Evolutionary conservation across 2,888 invertebrate genomes (phyloP).

Genomic region (Melanostoma scalare): DNA sequence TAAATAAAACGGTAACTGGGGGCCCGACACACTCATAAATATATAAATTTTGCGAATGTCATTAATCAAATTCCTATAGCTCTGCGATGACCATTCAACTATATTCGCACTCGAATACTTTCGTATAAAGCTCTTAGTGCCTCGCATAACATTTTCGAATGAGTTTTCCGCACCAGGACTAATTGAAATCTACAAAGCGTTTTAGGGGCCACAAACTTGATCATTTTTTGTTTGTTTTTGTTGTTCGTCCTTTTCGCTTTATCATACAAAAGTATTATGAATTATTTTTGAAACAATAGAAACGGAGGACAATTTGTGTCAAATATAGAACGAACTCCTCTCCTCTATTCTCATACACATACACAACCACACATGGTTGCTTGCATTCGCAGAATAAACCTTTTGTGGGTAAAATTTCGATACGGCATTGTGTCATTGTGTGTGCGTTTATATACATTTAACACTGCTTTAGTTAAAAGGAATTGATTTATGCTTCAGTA

Average conservation of each 20-base stretch:
- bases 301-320: slow-evolving; percentile 46
- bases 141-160: slow-evolving; percentile 37
- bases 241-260: slow-evolving; percentile 4
- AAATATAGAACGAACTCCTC: slow-evolving; percentile 11
- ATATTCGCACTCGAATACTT: not conserved
- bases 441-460: not conserved
- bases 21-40: slow-evolving; percentile 41
- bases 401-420: slow-evolving; percentile 17
- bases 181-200: slow-evolving; percentile 62
- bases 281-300: slow-evolving; percentile 61
- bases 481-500: slow-evolving; percentile 70
- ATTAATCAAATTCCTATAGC: slow-evolving; percentile 54
- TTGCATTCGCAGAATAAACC: slow-evolving; percentile 48
- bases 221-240: slow-evolving; percentile 4
- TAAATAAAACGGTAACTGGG: slow-evolving; percentile 35
- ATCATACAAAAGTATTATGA: slow-evolving; percentile 42
- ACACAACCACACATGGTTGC: slow-evolving; percentile 5
- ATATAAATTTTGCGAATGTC: slow-evolving; percentile 58
- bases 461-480: slow-evolving; percentile 45
- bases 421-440: not conserved
- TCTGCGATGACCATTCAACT: not conserved
- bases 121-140: slow-evolving; percentile 4
- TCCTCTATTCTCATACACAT: not conserved
- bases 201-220: slow-evolving; percentile 44
- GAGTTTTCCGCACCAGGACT: slow-evolving; percentile 39